Evolutionary conservation across 2,113 vertebrate genomes (phyloP).

Genomic region (Aldabrachelys gigantea): DNA sequence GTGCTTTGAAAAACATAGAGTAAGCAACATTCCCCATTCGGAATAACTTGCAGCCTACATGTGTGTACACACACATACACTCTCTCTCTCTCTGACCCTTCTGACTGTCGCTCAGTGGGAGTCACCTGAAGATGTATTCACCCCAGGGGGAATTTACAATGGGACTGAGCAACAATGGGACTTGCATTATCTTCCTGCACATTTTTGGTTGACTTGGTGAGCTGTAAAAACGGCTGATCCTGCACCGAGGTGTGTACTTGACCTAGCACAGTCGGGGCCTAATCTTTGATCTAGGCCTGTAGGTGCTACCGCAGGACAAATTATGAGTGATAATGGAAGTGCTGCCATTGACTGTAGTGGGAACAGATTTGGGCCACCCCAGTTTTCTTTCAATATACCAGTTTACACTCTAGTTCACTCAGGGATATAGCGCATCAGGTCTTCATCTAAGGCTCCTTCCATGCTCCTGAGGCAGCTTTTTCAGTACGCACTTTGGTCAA

Average conservation of each 20-base stretch:
- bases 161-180: background rate
- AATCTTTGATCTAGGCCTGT: background rate
- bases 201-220: background rate
- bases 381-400: background rate
- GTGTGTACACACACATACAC: too few species aligned
- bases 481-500: background rate
- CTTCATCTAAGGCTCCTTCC: background rate
- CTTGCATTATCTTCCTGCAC: background rate
- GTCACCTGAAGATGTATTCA: background rate
- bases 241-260: background rate
- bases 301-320: background rate
- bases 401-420: background rate
- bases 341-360: background rate
- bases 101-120: too few species aligned
- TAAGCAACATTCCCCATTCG: background rate
- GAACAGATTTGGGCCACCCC: background rate
- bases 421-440: background rate
- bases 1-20: background rate
- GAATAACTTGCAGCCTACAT: too few species aligned
- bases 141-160: background rate
- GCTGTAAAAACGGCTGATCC: background rate
- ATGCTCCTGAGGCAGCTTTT: background rate
- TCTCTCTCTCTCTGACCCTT: too few species aligned
- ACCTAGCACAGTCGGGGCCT: rapidly evolving
- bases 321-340: background rate